Percentiles rank a stretch among this genome's conserved stretches.
Evolutionary conservation across 2,113 vertebrate species (phyloP).

Genomic region (Rhombomys opimus): DNA sequence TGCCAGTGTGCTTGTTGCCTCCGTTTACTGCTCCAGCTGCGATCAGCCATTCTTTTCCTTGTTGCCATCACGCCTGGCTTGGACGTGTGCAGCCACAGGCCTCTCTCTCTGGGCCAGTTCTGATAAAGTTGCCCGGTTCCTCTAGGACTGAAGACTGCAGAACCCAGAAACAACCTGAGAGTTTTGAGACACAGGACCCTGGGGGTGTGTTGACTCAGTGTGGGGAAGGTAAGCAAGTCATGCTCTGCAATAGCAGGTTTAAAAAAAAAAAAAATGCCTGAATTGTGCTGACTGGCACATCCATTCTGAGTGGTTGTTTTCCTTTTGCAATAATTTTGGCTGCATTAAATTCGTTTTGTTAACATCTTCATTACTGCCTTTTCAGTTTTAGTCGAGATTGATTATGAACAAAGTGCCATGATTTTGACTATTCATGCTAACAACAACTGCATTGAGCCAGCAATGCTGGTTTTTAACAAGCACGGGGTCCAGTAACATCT

Average conservation of each 20-base stretch:
- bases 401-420: constrained; percentile 70
- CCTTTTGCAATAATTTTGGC: constrained; percentile 56
- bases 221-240: neutral
- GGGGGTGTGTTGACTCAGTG: neutral
- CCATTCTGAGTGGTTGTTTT: constrained; percentile 44
- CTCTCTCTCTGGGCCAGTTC: neutral
- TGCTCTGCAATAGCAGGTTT: neutral
- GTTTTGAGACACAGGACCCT: neutral
- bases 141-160: no score
- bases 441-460: constrained; percentile 29
- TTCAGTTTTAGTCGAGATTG: constrained; percentile 46
- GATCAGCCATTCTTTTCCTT: neutral
- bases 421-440: constrained; percentile 74
- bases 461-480: neutral
- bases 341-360: constrained; percentile 52
- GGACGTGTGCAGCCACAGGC: neutral
- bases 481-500: constrained; percentile 44
- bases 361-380: constrained; percentile 72
- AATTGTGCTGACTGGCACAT: constrained; percentile 72
- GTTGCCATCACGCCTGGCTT: fast-evolving
- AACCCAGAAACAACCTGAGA: neutral
- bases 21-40: neutral
- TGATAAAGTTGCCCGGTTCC: neutral
- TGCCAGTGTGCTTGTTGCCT: neutral
- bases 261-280: neutral